Evolutionary conservation across 2,797 vertebrate genomes (phyloP).

Genomic region (Cynodonichthys magdalenae): DNA sequence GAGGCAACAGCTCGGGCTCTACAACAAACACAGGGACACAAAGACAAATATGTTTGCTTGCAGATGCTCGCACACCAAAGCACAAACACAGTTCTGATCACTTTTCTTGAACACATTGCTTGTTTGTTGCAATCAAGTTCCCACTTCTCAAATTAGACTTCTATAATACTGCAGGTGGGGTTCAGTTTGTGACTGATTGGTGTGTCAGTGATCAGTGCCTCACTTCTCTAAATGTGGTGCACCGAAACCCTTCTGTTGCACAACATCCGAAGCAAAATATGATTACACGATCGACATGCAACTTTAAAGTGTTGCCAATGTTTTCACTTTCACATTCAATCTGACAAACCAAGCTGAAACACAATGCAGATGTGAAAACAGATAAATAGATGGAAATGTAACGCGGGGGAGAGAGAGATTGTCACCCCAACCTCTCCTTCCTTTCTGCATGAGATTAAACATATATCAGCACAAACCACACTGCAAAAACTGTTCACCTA

Average conservation of each 20-base stretch:
- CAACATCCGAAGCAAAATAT: not conserved
- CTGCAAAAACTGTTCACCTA: too few species aligned
- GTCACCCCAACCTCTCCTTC: too few species aligned
- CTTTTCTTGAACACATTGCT: too few species aligned
- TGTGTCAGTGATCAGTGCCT: not conserved
- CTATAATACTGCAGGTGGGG: not conserved
- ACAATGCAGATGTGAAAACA: too few species aligned
- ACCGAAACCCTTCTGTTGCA: not conserved
- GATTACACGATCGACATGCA: not conserved
- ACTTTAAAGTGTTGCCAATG: not conserved
- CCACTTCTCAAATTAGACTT: not conserved
- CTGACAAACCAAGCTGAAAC: too few species aligned
- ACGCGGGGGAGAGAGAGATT: too few species aligned
- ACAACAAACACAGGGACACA: constrained; percentile 38
- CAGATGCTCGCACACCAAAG: constrained; percentile 11
- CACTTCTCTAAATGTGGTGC: not conserved
- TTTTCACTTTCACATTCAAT: not conserved
- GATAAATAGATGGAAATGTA: too few species aligned
- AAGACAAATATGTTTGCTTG: constrained; percentile 28
- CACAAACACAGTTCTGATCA: constrained; percentile 1
- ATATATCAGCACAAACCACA: too few species aligned
- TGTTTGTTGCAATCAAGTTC: not conserved
- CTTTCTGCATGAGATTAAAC: too few species aligned
- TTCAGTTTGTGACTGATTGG: not conserved
- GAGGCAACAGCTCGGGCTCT: constrained; percentile 38